A percentile compares a stretch with the other conserved stretches of the same genome.
phyloP scores from a whole-genome alignment of 2,113 vertebrate genomes.

The Chloropsis hardwickii region DNA sequence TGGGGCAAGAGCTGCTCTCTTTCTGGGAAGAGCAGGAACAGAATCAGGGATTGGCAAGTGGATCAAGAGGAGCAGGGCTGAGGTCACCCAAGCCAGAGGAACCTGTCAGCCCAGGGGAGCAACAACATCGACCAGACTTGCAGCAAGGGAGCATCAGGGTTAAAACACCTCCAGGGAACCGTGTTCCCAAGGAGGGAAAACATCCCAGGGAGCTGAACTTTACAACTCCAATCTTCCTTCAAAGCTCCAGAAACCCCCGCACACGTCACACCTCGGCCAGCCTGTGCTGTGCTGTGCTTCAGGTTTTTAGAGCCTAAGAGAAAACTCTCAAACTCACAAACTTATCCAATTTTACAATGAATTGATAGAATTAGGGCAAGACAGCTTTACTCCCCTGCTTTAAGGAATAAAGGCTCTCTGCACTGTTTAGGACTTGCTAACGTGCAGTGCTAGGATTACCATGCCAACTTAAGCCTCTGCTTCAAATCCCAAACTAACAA shows the following conservation, averaged over 20 bases:
- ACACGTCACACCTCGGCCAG: accelerated
- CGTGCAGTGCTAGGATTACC: not conserved
- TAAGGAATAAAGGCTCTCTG: not conserved
- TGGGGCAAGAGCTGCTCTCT: too few species aligned
- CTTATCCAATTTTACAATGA: not conserved
- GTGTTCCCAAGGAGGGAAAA: not conserved
- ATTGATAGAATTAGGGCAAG: not conserved
- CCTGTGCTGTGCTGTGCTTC: accelerated
- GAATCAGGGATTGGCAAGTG: not conserved
- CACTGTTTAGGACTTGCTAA: not conserved
- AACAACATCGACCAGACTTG: not conserved
- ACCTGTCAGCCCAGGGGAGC: not conserved
- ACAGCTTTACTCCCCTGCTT: not conserved
- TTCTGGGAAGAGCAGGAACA: not conserved
- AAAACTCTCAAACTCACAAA: not conserved
- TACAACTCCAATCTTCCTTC: not conserved
- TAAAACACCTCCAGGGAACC: accelerated
- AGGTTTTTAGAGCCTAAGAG: not conserved
- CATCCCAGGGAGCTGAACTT: not conserved
- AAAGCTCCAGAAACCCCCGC: not conserved
- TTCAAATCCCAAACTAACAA: not conserved
- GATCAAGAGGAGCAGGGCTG: not conserved
- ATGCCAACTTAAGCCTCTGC: not conserved
- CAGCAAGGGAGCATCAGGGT: not conserved
- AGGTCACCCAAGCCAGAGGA: not conserved